Base-by-base conservation (phyloP, 2,888 invertebrate genomes). In the Aleiodes leptofemur region DNA sequence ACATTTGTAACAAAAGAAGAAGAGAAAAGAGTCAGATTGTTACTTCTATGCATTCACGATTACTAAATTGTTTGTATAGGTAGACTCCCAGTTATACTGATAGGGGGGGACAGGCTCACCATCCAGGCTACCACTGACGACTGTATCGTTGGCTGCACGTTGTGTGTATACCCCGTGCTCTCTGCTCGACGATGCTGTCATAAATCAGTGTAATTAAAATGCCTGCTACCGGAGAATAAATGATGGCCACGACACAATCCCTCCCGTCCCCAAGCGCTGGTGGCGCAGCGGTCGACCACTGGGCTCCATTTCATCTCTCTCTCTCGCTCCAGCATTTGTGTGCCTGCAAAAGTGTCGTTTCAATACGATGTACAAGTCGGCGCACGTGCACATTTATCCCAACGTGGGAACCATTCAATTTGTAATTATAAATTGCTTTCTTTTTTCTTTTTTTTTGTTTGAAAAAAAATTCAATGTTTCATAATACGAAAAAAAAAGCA, bases 191-290 rank as follows among this genome's bases (percentile, higher is more conserved):
- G 68, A 16, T 50, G 73, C 73, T 74, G 68, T 72, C 78, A 74
- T 81, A 79, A 80, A 81, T 80, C 81, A 79, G 77, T 55, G 77
- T 80, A 77, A 78, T 81, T 79, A 81, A 81, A 81, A 80, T 81
- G 77, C 80, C 78, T 73, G 74, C 43, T 43, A 43, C 79, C 74
- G 72, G 76, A 72, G 75, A 80, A 79, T 78, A 77, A 78, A 77
- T 80, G 76, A 76, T 76, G 57, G 59, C 43, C 75, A 59, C 72
- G 56, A 76, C 59, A 73, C 74, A 77, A 76, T 73, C 69, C 74
- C 55, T 43, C 38, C 66, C 14, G 23, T 70, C 48, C 53, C 43
- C 69, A 34, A 31, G 68, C 64, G 34, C 64, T 31, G 68, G 68
- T 51, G 51, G 68, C 51, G 34, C 68, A 68, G 68, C 29, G 68